Percentiles rank a stretch among this genome's conserved stretches.
phyloP scores from a whole-genome alignment of 2,888 invertebrate genomes.

The Metacarcinus magister region DNA sequence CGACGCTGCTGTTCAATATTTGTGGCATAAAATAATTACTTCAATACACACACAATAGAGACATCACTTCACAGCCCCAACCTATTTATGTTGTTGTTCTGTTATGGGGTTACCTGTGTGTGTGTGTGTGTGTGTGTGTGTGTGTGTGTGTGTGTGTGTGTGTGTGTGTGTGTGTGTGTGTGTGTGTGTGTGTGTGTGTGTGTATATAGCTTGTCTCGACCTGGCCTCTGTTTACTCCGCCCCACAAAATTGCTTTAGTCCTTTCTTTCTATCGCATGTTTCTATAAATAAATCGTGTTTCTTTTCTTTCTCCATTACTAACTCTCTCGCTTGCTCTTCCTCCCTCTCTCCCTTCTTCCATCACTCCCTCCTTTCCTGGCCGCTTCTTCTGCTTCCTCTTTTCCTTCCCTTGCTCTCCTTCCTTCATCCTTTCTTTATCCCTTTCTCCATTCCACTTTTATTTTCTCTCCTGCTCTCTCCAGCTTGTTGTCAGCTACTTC shows the following conservation, averaged over 20 bases:
- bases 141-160: constrained; percentile 19
- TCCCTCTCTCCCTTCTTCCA: background rate
- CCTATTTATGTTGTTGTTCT: background rate
- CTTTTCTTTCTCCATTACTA: background rate
- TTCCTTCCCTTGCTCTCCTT: background rate
- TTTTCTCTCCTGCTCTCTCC: constrained; percentile 11
- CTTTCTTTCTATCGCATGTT: background rate
- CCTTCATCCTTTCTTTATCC: constrained; percentile 37
- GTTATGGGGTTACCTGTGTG: background rate
- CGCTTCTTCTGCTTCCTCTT: background rate
- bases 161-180: background rate
- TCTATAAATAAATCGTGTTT: background rate
- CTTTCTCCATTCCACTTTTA: background rate
- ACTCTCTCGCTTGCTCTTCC: background rate
- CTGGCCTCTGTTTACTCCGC: background rate
- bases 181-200: constrained; percentile 22
- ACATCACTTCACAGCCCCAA: background rate
- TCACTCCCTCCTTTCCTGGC: background rate
- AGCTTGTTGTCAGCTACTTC: background rate
- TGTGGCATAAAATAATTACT: background rate
- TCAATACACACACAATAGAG: background rate
- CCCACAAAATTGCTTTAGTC: background rate
- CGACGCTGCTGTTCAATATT: background rate
- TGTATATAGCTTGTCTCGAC: background rate
- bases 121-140: constrained; percentile 48